Evolutionary conservation across 2,797 vertebrate species (phyloP), one percentile per base, ranked within the genome.

Genomic region (Gadopsis marmoratus): DNA sequence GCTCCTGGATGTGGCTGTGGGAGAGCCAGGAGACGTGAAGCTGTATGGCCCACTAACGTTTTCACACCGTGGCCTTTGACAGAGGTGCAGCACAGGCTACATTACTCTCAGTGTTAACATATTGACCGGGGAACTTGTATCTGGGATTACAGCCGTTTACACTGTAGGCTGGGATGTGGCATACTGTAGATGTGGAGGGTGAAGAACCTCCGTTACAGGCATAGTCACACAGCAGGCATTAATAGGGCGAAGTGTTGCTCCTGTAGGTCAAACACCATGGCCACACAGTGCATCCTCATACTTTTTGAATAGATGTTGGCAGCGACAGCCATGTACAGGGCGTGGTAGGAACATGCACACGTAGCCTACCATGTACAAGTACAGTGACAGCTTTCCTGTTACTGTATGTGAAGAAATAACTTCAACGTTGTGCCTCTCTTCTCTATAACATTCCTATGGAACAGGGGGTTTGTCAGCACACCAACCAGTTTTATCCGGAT

Each of bases 1-100:
- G 91, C 90, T 85, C 79, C 82, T 82, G 85, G 74, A 82, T 71
- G 82, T 82, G 76, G 53, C 66, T 76, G 63, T 65, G 68, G 7
- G 62, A 67, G 74, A 86, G 63, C 21, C 62, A 73, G 69, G 37
- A 84, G 76, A 72, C 75, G 29, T 70, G 41, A 78, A 80, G 69
- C 69, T 64, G 39, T 68, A 66, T 16, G 16, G 35, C 67, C 72
- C 63, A 71, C 56, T 39, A 33, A 43, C 51, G 50, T 76, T 60
- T 63, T 68, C 74, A 67, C 72, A 81, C 37, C 58, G 61, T 45
- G 62, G 71, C 71, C 66, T 74, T 56, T 65, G 45, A 33, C 56
- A 75, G 43, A 67, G 69, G 35, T 62, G 41, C 58, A 81, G 31
- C 55, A 62, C 58, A 72, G 23, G 17, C 60, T 62, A 35, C 29